Evolutionary conservation across 2,113 vertebrate genomes (phyloP), one percentile per base, ranked within the genome.

Genomic region (Gavialis gangeticus): DNA sequence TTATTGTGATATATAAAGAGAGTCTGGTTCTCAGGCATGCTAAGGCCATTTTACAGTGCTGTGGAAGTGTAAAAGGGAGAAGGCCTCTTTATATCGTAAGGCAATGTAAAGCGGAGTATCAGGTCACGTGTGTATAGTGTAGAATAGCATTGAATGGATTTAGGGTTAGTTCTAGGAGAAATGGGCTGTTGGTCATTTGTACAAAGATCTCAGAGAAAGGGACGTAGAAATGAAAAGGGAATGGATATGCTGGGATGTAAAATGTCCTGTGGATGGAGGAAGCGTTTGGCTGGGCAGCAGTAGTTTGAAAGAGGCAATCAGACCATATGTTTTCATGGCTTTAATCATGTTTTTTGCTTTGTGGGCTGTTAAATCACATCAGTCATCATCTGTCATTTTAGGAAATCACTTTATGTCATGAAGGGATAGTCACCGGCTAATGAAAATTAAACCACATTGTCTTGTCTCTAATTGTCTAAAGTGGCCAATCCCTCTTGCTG

Each of bases 401-500:
- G 22, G 8, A 91, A 77, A 77, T 88, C 86, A 55, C 73, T 79
- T 86, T 84, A 75, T 88, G 73, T 7, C 55, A 75, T 54, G 85
- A 96, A 79, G 91, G 78, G 78, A 69, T 69, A 18, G 59, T 89
- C 77, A 92, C 86, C 83, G 82, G 19, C 79, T 90, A 87, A 95
- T 95, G 79, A 88, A 97, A 94, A 96, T 95, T 62, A 91, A 96
- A 83, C 37, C 46, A 78, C 58, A 10, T 88, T 85, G 84, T 94
- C 93, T 96, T 96, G 94, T 93, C 94, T 93, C 22, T 96, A 95
- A 89, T 92, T 93, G 96, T 94, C 92, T 88, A 85, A 95, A 96
- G 82, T 82, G 95, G 88, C 84, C 89, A 91, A 75, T n/a, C 2
- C 12, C 87, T 71, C 90, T 89, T 96, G 90, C 89, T 88, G 81